Evolutionary conservation across 1,140 invertebrate genomes (phyloP), one percentile per base, ranked within the genome.

Genomic region (Nomia melanderi): DNA sequence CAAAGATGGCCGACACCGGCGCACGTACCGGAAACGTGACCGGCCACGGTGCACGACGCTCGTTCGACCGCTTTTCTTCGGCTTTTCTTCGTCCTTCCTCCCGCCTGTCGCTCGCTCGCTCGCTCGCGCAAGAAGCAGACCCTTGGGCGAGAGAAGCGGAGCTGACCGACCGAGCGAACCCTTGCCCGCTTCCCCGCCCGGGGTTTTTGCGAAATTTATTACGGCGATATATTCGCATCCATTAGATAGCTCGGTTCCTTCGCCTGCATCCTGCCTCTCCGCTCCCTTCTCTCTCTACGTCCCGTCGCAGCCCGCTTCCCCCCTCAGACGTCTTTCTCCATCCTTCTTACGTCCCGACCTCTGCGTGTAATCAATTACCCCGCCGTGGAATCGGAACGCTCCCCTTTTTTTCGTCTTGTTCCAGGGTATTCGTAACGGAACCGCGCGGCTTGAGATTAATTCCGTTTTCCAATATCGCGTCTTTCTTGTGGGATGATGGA

Each of bases 191-290:
- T 70, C 56, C 29, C 50, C 36, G 76, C 79, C 72, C 79, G 65
- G 77, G 88, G 88, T 92, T 92, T 91, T 92, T 91, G 88, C 86
- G 83, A 91, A 92, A 92, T 92, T 92, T 92, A 92, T 92, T 91
- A 87, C 92, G 25, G 88, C 91, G 90, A 92, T 92, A 92, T 92
- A 92, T 92, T 92, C 91, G 88, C 91, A 91, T 92, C 91, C 91
- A 92, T 92, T 92, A 92, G 92, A 90, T 90, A 90, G 85, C 86
- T 89, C 82, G 82, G 81, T 88, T 89, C 86, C 81, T 83, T 74
- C 69, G 77, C 69, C 53, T 62, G 82, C 83, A 80, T 76, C 82
- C 72, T 73, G 44, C 47, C 47, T 20, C 69, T 23, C 62, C 33
- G 54, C 56, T 41, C 65, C 62, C 29, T 41, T 25, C 36, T 53